phyloP scores from a whole-genome alignment of 2,888 invertebrate genomes.

The Xestia c-nigrum region DNA sequence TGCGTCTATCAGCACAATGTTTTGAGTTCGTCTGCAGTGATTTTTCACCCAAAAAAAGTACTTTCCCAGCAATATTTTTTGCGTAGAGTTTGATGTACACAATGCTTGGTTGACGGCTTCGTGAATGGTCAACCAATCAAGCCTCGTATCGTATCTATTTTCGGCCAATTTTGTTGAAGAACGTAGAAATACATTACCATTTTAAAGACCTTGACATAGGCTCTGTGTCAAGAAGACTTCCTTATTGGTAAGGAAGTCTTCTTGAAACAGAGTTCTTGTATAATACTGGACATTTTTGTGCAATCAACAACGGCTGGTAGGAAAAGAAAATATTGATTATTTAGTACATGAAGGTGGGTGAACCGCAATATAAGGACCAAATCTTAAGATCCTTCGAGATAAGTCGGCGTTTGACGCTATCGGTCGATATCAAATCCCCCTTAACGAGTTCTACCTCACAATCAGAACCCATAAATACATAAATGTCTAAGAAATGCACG shows the following conservation, averaged over 20 bases:
- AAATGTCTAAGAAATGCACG: conserved; percentile 8
- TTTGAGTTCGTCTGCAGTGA: too few relatives aligned
- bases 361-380: background rate
- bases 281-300: background rate
- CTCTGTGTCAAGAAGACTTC: too few relatives aligned
- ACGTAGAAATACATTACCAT: background rate
- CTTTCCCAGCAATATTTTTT: too few relatives aligned
- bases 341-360: background rate
- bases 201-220: background rate
- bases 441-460: conserved; percentile 12
- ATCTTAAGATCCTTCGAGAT: conserved; percentile 18
- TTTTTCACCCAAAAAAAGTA: too few relatives aligned
- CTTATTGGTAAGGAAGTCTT: too few relatives aligned
- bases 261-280: too few relatives aligned
- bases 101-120: too few relatives aligned
- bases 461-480: conserved; percentile 17
- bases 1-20: too few relatives aligned
- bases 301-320: background rate
- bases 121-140: too few relatives aligned
- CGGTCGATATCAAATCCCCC: background rate
- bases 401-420: conserved; percentile 10
- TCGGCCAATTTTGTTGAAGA: background rate
- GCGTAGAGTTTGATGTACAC: too few relatives aligned
- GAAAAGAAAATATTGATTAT: background rate
- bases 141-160: too few relatives aligned